Evolutionary conservation across 2,888 invertebrate genomes (phyloP), one percentile per base, ranked within the genome.

Genomic region (Parascotia fuliginaria): DNA sequence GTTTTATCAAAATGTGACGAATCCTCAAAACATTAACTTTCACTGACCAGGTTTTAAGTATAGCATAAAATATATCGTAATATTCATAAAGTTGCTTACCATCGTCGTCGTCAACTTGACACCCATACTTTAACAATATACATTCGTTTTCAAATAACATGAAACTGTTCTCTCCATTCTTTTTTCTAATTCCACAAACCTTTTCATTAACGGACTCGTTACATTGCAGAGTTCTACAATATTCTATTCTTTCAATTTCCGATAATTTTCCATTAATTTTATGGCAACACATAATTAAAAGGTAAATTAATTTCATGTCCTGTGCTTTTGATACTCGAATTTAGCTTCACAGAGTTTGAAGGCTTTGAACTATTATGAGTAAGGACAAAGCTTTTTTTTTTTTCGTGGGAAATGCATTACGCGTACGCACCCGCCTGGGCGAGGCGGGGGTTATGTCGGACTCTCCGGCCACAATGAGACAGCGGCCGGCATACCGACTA

Each of bases 141-240:
- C 90, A 90, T 60, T 85, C 83, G 41, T 77, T 83, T 14, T 77
- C 60, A 60, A 89, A 90, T n/a, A 77, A 9, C 49, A 69, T 84
- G 5, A 85, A 46, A 0, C 65, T 61, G 24, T 72, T 71, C 0
- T 76, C 75, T 0, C 65, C 60, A 0, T 68, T 69, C 29, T 81
- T 77, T 1, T 65, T 60, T 11, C 77, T 72, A 0, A 85, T 59
- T 0, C 87, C 89, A 55, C 89, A 90, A 0, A 85, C 84, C 19
- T 42, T 51, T 0, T 37, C 36, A 1, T 55, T 31, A 1, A 39
- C 34, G 4, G 42, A 42, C 9, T 57, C 65, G 14, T 71, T 66
- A 39, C 87, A 87, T 0, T 56, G 39, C 0, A 87, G 52, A 42
- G 51, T 58, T 1, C 57, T 51, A 61, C 89, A 89, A 43, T 81